These are phyloP conservation scores for Caenorhabditis sp. DNA, from an alignment of 2,888 invertebrate species.

Conservation along the genomic window DNA sequence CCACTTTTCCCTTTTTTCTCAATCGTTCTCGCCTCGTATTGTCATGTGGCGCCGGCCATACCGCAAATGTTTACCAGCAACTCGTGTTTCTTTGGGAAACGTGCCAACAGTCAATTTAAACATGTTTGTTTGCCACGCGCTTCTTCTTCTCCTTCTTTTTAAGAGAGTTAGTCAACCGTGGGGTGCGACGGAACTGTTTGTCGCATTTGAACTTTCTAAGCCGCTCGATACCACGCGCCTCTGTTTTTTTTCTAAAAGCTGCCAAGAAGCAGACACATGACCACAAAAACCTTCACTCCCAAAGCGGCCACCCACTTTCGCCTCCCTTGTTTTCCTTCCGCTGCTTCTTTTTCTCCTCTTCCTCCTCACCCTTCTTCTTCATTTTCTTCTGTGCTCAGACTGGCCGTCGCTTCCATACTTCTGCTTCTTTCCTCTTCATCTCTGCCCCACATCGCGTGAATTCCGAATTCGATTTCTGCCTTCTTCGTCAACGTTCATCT, in stretches of 20 bases:
- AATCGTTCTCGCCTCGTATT: not conserved
- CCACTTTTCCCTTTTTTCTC: slow-evolving; percentile 27
- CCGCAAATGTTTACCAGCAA: slow-evolving; percentile 48
- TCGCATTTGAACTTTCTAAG: not conserved
- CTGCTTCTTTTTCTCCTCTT: slow-evolving; percentile 8
- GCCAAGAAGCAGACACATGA: slow-evolving; percentile 25
- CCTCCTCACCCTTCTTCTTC: not conserved
- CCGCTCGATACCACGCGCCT: slow-evolving; percentile 1
- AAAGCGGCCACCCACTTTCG: slow-evolving; percentile 47
- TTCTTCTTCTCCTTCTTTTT: slow-evolving; percentile 17
- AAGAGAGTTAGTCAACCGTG: not conserved
- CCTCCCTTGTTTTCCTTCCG: slow-evolving; percentile 19
- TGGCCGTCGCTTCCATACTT: no score
- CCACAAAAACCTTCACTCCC: slow-evolving; percentile 43
- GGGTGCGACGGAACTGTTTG: not conserved
- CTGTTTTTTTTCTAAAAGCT: slow-evolving; percentile 4
- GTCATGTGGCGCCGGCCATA: not conserved
- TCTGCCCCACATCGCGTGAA: no score
- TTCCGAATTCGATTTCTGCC: not conserved
- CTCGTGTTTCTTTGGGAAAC: slow-evolving; percentile 53
- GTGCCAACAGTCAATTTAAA: slow-evolving; percentile 50
- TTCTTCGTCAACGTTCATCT: slow-evolving; percentile 35
- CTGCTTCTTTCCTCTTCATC: slow-evolving; percentile 5
- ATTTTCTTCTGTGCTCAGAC: not conserved
- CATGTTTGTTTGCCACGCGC: slow-evolving; percentile 47